Percentiles rank a stretch among this genome's conserved stretches.
Conservation (phyloP, 1,140 invertebrate species). For the Nephila pilipes region DNA sequence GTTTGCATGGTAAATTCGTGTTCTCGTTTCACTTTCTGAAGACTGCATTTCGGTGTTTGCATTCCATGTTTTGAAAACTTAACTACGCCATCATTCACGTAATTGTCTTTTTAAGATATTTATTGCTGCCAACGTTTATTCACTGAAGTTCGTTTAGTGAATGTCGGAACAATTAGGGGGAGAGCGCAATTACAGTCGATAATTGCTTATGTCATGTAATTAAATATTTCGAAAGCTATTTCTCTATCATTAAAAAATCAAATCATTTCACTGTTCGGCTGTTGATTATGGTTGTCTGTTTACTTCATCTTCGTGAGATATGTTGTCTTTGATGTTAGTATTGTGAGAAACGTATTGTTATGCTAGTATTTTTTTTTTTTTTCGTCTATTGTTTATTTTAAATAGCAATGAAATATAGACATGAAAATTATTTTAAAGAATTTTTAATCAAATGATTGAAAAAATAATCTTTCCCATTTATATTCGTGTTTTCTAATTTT, state of each 20-base stretch:
- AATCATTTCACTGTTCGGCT: background rate
- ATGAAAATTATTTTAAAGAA: background rate
- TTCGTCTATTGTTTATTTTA: background rate
- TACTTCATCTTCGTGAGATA: background rate
- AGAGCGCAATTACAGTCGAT: background rate
- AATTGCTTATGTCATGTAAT: background rate
- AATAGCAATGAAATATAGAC: background rate
- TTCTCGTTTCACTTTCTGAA: background rate
- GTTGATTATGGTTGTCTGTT: slow-evolving; percentile 4
- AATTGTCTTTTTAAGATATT: background rate
- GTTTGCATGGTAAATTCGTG: background rate
- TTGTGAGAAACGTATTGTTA: background rate
- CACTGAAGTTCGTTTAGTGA: background rate
- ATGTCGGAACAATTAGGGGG: background rate
- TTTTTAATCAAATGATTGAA: background rate
- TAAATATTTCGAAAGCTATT: slow-evolving; percentile 2
- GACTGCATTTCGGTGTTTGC: background rate
- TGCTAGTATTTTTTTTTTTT: background rate
- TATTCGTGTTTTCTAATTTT: background rate
- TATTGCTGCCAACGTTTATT: background rate
- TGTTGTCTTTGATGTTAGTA: background rate
- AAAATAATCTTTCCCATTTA: background rate
- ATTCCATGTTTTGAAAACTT: background rate
- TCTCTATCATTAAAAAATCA: background rate
- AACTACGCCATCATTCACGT: background rate